These are phyloP conservation scores for Eristalinus aeneus DNA, from an alignment of 2,888 invertebrate genomes.

Conservation along the genomic window DNA sequence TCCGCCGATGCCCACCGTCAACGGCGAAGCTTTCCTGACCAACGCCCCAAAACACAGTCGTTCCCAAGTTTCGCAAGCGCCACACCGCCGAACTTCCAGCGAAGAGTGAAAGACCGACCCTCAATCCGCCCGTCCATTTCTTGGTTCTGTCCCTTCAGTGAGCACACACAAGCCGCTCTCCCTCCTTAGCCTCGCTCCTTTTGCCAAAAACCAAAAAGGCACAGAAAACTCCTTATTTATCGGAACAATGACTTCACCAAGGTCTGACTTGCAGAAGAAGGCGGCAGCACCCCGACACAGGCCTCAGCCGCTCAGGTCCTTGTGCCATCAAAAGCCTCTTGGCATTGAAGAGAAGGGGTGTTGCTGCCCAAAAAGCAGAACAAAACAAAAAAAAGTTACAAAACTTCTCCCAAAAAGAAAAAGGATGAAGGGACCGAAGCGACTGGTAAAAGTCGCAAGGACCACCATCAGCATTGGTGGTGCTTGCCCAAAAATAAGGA, in stretches of 20 bases:
- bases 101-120: constrained; percentile 31
- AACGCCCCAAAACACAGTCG: constrained; percentile 56
- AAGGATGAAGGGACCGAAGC: constrained; percentile 22
- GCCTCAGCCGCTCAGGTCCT: constrained; percentile 35
- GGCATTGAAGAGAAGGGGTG: constrained; percentile 25
- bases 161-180: not conserved
- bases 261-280: constrained; percentile 34
- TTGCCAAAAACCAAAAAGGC: not conserved
- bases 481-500: constrained; percentile 53
- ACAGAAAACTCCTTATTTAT: constrained; percentile 46
- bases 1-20: constrained; percentile 13
- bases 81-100: constrained; percentile 3
- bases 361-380: constrained; percentile 14
- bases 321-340: constrained; percentile 50
- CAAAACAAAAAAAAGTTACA: constrained; percentile 53
- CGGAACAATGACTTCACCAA: constrained; percentile 61
- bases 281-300: not conserved
- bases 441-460: constrained; percentile 66
- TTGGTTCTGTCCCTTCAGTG: not conserved
- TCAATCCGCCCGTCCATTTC: not conserved
- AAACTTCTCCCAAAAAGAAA: constrained; percentile 43
- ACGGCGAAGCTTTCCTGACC: constrained; percentile 56
- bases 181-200: not conserved
- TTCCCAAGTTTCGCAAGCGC: constrained; percentile 43
- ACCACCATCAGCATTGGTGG: constrained; percentile 56